phyloP scores from a whole-genome alignment of 2,888 invertebrate genomes.

The Arge pagana region DNA sequence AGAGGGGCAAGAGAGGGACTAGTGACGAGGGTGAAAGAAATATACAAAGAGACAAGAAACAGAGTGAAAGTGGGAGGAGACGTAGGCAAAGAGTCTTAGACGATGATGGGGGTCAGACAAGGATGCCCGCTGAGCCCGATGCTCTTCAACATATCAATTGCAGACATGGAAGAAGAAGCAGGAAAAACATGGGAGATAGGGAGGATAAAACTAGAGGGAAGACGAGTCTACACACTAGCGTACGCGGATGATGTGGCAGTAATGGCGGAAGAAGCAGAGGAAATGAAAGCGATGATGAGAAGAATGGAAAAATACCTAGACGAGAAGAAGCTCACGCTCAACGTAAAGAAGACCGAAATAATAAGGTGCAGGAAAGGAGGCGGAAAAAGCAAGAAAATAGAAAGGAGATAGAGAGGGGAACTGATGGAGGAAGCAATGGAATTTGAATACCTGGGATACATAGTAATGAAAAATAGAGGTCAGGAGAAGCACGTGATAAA shows the following conservation, averaged over 20 bases:
- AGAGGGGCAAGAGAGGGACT: slow-evolving; percentile 14
- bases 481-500: slow-evolving; percentile 17
- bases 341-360: neutral
- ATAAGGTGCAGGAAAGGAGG: slow-evolving; percentile 4
- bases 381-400: neutral
- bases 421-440: slow-evolving; percentile 23
- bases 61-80: slow-evolving; percentile 10
- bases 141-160: slow-evolving; percentile 18
- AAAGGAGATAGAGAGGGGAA: slow-evolving; percentile 13
- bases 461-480: slow-evolving; percentile 6
- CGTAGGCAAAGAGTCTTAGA: slow-evolving; percentile 17
- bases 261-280: slow-evolving; percentile 1
- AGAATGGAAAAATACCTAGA: slow-evolving; percentile 2
- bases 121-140: slow-evolving; percentile 25
- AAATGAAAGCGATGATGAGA: neutral
- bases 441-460: slow-evolving; percentile 22
- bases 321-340: neutral
- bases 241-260: slow-evolving; percentile 7
- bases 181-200: neutral
- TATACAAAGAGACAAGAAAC: slow-evolving; percentile 21
- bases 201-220: neutral
- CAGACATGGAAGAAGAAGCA: slow-evolving; percentile 22
- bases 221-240: neutral
- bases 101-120: slow-evolving; percentile 23
- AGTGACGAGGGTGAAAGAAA: slow-evolving; percentile 10